phyloP scores from a whole-genome alignment of 2,797 vertebrate species.

The Ciconia nigra region DNA sequence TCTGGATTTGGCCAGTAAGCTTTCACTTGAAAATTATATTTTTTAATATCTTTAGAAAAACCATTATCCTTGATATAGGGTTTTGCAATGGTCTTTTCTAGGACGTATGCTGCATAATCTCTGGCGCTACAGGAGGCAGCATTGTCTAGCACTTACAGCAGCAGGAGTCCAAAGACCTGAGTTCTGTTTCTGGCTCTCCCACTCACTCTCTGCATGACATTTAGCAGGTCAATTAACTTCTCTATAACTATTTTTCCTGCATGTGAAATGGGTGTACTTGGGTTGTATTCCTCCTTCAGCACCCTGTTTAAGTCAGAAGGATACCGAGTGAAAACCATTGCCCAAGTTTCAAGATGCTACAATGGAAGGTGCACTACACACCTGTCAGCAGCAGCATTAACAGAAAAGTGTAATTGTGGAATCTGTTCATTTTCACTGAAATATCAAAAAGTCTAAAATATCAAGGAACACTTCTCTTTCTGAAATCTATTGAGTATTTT shows the following conservation, averaged over 20 bases:
- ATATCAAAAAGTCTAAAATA: background rate
- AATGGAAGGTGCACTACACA: background rate
- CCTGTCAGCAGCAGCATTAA: background rate
- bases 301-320: background rate
- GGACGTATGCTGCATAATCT: background rate
- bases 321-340: background rate
- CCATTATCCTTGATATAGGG: background rate
- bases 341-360: background rate
- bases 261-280: background rate
- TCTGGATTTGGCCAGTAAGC: background rate
- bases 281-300: background rate
- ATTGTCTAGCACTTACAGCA: background rate
- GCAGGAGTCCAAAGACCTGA: background rate
- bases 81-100: background rate
- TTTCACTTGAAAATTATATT: background rate
- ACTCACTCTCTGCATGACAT: background rate
- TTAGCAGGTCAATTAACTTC: conserved; percentile 16
- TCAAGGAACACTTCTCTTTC: background rate
- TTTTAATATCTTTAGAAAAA: background rate
- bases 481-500: background rate
- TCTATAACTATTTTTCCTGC: background rate
- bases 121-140: background rate
- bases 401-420: background rate
- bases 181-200: background rate
- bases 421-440: background rate